Conservation (phyloP, 2,888 invertebrate species). For the Zele albiditarsus region DNA sequence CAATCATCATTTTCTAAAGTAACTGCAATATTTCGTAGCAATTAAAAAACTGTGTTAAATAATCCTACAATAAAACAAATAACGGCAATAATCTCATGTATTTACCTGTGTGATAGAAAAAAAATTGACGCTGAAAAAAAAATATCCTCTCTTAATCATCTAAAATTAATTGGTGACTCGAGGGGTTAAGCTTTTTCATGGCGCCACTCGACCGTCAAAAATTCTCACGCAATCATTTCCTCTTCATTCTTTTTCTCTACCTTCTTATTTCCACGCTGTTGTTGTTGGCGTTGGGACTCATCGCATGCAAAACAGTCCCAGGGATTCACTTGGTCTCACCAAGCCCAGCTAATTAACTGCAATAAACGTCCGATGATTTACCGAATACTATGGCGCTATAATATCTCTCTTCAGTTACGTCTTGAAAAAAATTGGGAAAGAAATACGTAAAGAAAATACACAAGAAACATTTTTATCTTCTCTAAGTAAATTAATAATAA, state of each 20-base stretch:
- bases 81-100: no score
- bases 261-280: slow-evolving; percentile 10
- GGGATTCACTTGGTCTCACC: slow-evolving; percentile 48
- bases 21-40: no score
- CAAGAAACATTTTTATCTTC: slow-evolving; percentile 12
- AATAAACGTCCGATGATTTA: slow-evolving; percentile 68
- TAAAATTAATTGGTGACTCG: slow-evolving; percentile 24
- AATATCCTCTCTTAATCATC: no score
- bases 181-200: slow-evolving; percentile 56
- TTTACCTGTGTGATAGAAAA: no score
- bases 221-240: slow-evolving; percentile 47
- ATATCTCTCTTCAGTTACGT: slow-evolving; percentile 28
- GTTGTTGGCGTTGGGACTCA: slow-evolving; percentile 31
- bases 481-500: slow-evolving; percentile 15
- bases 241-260: slow-evolving; percentile 29
- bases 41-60: slow-evolving; percentile 27
- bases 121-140: no score
- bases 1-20: neutral
- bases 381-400: slow-evolving; percentile 53
- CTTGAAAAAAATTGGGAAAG: neutral
- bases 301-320: slow-evolving; percentile 61
- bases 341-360: slow-evolving; percentile 65
- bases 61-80: no score
- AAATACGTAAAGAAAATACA: slow-evolving; percentile 13
- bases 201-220: slow-evolving; percentile 49